Evolutionary conservation across 53 echinoderm and acorn worm species (phyloP).

Genomic region (Echinarachnius parma): DNA sequence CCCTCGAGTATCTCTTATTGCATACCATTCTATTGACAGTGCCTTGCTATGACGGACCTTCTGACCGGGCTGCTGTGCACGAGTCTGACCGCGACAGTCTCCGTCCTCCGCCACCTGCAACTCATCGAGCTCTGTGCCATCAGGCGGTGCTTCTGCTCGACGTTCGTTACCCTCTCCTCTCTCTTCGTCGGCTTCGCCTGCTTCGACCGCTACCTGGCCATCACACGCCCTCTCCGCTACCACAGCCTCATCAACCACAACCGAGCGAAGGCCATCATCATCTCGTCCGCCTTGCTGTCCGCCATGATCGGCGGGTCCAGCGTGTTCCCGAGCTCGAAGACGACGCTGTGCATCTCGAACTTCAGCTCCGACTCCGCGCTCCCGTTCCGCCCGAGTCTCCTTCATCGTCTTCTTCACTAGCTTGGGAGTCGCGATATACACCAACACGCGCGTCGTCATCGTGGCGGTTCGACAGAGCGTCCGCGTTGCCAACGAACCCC

Average conservation of each 20-base stretch:
- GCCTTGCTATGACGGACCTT: slow-evolving; percentile 17
- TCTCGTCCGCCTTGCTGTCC: background rate
- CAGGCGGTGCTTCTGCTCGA: slow-evolving; percentile 29
- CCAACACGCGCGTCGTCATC: slow-evolving; percentile 14
- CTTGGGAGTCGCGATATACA: slow-evolving; percentile 20
- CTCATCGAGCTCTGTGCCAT: slow-evolving; percentile 29
- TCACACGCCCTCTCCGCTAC: slow-evolving; percentile 30
- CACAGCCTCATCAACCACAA: background rate
- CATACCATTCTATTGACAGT: too few species aligned
- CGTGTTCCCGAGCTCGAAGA: slow-evolving; percentile 23
- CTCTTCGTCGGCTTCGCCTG: slow-evolving; percentile 34
- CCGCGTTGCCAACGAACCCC: slow-evolving; percentile 21
- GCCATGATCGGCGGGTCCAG: slow-evolving; percentile 4
- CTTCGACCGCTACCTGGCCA: slow-evolving; percentile 27
- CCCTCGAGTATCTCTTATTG: too few species aligned
- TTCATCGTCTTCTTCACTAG: slow-evolving; percentile 3
- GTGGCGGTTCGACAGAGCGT: slow-evolving; percentile 12
- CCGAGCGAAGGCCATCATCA: background rate
- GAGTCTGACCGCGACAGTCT: background rate
- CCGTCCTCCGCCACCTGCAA: slow-evolving; percentile 10
- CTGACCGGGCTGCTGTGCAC: slow-evolving; percentile 32
- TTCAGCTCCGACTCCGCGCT: slow-evolving; percentile 24
- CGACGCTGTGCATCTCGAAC: slow-evolving; percentile 34
- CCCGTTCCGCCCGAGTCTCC: slow-evolving; percentile 11
- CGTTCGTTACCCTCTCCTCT: slow-evolving; percentile 20